phyloP scores from a whole-genome alignment of 2,888 invertebrate genomes.

The Mycogona germanica region DNA sequence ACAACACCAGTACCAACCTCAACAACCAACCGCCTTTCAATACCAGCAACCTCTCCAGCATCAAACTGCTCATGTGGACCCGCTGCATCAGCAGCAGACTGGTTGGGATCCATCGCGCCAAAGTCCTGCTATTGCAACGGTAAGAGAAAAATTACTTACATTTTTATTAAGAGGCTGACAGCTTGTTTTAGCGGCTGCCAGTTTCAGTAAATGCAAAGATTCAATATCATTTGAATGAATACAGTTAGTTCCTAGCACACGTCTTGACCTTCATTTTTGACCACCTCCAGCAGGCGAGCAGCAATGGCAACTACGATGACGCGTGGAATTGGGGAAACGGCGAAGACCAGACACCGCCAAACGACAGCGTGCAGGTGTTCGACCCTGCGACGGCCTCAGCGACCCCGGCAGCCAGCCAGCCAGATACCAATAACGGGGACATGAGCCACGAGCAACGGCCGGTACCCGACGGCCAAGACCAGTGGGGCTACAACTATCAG shows the following conservation, averaged over 20 bases:
- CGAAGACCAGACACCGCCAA: no score
- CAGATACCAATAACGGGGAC: no score
- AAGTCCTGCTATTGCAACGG: no score
- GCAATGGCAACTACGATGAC: neutral
- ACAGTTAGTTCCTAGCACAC: neutral
- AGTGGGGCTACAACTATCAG: neutral
- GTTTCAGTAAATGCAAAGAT: no score
- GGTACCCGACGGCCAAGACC: conserved; percentile 11
- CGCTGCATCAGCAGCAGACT: neutral
- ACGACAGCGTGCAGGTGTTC: no score
- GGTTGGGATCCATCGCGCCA: neutral
- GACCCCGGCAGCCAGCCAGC: no score
- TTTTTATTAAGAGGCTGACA: no score
- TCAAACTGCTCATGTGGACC: neutral
- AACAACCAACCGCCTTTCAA: neutral
- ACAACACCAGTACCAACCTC: neutral
- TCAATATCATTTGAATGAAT: neutral
- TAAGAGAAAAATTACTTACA: no score
- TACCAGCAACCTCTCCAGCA: neutral
- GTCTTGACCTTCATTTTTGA: neutral
- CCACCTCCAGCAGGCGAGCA: neutral
- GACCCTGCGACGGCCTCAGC: no score
- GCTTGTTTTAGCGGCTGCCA: no score
- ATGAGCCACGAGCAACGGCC: conserved; percentile 3
- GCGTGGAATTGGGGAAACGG: conserved; percentile 15